phyloP scores from a whole-genome alignment of 2,113 vertebrate genomes.

The Vireo altiloquus region DNA sequence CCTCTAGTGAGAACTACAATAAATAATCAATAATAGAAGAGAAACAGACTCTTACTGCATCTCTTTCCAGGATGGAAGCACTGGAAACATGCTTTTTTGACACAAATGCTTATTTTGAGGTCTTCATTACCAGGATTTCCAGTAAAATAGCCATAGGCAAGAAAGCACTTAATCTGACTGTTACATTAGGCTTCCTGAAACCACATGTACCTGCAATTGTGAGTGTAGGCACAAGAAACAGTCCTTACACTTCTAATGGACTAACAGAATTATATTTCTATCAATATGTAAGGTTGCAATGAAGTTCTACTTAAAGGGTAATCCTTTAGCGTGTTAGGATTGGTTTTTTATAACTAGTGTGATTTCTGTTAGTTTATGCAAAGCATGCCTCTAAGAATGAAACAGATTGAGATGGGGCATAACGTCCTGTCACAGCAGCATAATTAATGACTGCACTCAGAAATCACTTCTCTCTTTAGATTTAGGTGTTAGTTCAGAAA shows the following conservation, averaged over 20 bases:
- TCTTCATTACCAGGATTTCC: slow-evolving; percentile 60
- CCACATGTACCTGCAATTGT: background rate
- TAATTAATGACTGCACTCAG: background rate
- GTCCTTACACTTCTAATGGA: background rate
- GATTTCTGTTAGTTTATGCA: slow-evolving; percentile 31
- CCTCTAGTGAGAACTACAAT: background rate
- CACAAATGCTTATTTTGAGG: slow-evolving; percentile 54
- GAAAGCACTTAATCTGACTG: slow-evolving; percentile 57
- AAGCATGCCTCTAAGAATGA: slow-evolving; percentile 45
- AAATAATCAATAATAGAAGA: slow-evolving; percentile 29
- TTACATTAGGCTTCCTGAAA: slow-evolving; percentile 43
- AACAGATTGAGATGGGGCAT: background rate
- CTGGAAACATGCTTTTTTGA: slow-evolving; percentile 49
- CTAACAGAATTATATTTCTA: background rate
- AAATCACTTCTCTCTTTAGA: slow-evolving; percentile 21
- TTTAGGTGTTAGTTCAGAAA: background rate
- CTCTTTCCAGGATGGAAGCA: slow-evolving; percentile 4
- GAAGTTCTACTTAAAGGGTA: background rate
- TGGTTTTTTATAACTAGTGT: background rate
- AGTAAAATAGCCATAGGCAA: slow-evolving; percentile 70
- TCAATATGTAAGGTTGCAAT: background rate
- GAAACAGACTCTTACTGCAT: slow-evolving; percentile 26
- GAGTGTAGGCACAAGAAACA: background rate
- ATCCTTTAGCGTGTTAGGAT: background rate
- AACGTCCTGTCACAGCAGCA: background rate